A percentile compares a stretch with the other conserved stretches of the same genome.
Evolutionary conservation across 1,140 invertebrate genomes (phyloP).

Genomic region (Spodoptera frugiperda): DNA sequence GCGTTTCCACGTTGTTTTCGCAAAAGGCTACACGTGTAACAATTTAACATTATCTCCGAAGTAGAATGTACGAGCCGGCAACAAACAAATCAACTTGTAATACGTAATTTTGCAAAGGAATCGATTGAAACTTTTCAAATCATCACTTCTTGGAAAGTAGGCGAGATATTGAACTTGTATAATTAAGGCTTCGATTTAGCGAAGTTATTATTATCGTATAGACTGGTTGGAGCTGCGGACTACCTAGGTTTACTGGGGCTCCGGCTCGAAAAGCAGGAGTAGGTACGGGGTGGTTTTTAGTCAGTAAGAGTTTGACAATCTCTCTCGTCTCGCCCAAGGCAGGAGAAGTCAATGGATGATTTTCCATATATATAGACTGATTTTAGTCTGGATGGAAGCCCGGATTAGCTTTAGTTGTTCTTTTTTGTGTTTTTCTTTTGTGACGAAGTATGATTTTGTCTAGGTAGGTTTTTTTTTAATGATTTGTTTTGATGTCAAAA

Average conservation of each 20-base stretch:
- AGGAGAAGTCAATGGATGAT: too few relatives aligned
- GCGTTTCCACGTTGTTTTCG: too few relatives aligned
- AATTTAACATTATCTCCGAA: too few relatives aligned
- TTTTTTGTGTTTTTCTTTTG: background rate
- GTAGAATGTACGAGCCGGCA: too few relatives aligned
- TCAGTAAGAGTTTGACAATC: too few relatives aligned
- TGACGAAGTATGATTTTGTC: background rate
- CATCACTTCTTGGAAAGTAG: background rate
- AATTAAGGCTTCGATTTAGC: conserved; percentile 20
- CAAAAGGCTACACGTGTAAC: too few relatives aligned
- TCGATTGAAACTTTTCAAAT: conserved; percentile 20
- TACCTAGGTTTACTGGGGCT: too few relatives aligned
- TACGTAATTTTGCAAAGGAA: conserved; percentile 8
- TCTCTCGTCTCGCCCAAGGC: too few relatives aligned
- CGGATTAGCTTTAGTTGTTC: background rate
- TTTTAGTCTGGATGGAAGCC: conserved; percentile 16
- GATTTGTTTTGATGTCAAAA: background rate
- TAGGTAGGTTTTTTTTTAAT: background rate
- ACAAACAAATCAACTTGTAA: too few relatives aligned
- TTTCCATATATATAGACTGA: background rate
- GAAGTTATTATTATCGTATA: conserved; percentile 10
- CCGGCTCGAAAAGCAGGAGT: too few relatives aligned
- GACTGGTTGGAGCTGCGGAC: too few relatives aligned
- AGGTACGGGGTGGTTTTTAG: too few relatives aligned
- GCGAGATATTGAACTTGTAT: conserved; percentile 21